Conservation (phyloP, 2,113 vertebrate species). For the Scomber japonicus region DNA sequence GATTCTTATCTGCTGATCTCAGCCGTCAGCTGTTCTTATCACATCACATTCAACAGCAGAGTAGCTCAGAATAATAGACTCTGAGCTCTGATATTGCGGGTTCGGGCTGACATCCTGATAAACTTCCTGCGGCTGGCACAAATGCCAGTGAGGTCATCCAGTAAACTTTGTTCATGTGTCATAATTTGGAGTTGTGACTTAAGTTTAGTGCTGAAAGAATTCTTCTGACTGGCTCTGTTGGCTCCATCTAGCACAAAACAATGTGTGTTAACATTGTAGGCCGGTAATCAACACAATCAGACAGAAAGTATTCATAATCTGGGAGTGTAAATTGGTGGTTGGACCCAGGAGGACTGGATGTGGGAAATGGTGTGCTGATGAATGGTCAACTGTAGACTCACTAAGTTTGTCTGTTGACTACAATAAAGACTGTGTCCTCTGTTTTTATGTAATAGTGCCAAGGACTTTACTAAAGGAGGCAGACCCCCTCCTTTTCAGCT, state of each 20-base stretch:
- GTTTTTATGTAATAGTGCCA: slow-evolving; percentile 72
- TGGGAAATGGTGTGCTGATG: neutral
- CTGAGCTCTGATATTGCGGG: slow-evolving; percentile 33
- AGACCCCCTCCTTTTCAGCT: slow-evolving; percentile 69
- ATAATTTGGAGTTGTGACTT: slow-evolving; percentile 36
- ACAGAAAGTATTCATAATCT: slow-evolving; percentile 18
- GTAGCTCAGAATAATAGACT: slow-evolving; percentile 52
- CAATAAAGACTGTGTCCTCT: neutral
- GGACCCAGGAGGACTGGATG: slow-evolving; percentile 2
- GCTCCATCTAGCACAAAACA: slow-evolving; percentile 36
- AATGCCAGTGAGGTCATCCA: slow-evolving; percentile 63
- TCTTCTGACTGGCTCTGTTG: slow-evolving; percentile 17
- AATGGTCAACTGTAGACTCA: neutral
- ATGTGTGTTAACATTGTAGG: slow-evolving; percentile 28
- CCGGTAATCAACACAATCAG: neutral
- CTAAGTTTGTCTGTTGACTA: slow-evolving; percentile 1
- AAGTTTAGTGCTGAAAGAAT: slow-evolving; percentile 26
- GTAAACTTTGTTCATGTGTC: slow-evolving; percentile 42
- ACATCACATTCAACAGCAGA: slow-evolving; percentile 43
- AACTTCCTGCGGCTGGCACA: slow-evolving; percentile 75
- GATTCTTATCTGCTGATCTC: slow-evolving; percentile 59
- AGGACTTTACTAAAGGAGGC: slow-evolving; percentile 79
- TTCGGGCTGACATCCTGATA: slow-evolving; percentile 67
- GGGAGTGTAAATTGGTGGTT: neutral
- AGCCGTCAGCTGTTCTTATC: slow-evolving; percentile 51